phyloP scores from a whole-genome alignment of 2,113 vertebrate species.

The Indri indri region DNA sequence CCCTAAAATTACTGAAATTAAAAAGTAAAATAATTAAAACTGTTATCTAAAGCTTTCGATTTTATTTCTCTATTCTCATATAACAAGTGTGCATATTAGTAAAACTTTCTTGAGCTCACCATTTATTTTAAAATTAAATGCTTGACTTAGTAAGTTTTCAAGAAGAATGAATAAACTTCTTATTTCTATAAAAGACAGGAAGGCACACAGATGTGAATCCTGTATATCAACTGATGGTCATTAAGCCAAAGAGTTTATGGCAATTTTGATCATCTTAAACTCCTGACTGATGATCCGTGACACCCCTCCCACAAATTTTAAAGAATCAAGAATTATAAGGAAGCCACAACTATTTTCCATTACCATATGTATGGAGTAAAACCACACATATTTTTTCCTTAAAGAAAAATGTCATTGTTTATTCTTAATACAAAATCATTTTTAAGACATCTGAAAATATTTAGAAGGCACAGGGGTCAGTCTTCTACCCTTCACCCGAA shows the following conservation, averaged over 20 bases:
- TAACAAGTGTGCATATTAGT: background rate
- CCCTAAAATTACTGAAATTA: too few relatives aligned
- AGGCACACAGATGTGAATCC: background rate
- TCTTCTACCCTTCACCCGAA: conserved; percentile 58
- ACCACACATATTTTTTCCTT: conserved; percentile 71
- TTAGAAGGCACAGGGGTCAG: conserved; percentile 75
- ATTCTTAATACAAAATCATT: conserved; percentile 78
- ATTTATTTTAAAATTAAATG: background rate
- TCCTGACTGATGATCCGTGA: conserved; percentile 59
- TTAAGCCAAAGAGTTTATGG: conserved; percentile 59
- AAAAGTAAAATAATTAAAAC: background rate
- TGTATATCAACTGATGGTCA: background rate
- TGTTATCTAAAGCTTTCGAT: background rate
- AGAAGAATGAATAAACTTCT: background rate
- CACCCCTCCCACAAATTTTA: conserved; percentile 59
- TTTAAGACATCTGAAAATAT: conserved; percentile 80
- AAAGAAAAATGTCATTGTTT: conserved; percentile 79
- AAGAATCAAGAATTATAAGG: conserved; percentile 72
- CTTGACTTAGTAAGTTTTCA: background rate
- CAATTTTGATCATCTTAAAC: conserved; percentile 65
- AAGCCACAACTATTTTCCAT: conserved; percentile 69
- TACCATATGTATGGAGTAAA: conserved; percentile 65
- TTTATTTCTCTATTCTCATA: background rate
- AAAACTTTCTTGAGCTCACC: background rate
- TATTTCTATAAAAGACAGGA: conserved; percentile 10